A percentile compares a stretch with the other conserved stretches of the same genome.
phyloP scores from a whole-genome alignment of 2,888 invertebrate species.

The Perdita meconis region DNA sequence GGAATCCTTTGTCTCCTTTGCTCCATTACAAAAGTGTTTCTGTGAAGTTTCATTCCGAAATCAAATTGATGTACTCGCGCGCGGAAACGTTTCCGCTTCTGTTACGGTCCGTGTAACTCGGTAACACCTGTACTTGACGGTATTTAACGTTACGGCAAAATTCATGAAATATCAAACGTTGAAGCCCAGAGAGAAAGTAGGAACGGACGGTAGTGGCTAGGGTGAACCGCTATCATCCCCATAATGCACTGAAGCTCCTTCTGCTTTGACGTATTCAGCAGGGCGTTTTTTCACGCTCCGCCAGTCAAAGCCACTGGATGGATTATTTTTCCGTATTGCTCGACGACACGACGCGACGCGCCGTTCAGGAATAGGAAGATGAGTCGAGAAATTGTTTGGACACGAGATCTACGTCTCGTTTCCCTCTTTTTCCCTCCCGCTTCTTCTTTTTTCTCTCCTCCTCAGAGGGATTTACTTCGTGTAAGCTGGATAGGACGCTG shows the following conservation, averaged over 20 bases:
- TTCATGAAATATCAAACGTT: neutral
- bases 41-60: neutral
- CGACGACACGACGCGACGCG: constrained; percentile 18
- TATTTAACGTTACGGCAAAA: constrained; percentile 23
- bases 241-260: constrained; percentile 29
- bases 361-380: constrained; percentile 47
- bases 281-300: constrained; percentile 48
- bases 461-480: constrained; percentile 36
- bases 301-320: constrained; percentile 56
- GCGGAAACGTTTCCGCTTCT: neutral
- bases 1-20: neutral
- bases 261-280: constrained; percentile 45
- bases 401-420: constrained; percentile 12
- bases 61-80: neutral
- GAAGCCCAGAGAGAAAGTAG: neutral
- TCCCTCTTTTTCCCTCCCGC: too few species aligned
- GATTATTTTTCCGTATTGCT: constrained; percentile 60
- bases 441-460: neutral
- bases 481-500: constrained; percentile 6
- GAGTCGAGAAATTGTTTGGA: constrained; percentile 60
- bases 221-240: constrained; percentile 22
- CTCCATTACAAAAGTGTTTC: neutral
- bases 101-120: neutral
- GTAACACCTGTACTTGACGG: neutral
- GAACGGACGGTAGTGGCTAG: neutral